These are phyloP conservation scores for Spodoptera exigua DNA, from an alignment of 2,888 invertebrate genomes.

Conservation along the genomic window DNA sequence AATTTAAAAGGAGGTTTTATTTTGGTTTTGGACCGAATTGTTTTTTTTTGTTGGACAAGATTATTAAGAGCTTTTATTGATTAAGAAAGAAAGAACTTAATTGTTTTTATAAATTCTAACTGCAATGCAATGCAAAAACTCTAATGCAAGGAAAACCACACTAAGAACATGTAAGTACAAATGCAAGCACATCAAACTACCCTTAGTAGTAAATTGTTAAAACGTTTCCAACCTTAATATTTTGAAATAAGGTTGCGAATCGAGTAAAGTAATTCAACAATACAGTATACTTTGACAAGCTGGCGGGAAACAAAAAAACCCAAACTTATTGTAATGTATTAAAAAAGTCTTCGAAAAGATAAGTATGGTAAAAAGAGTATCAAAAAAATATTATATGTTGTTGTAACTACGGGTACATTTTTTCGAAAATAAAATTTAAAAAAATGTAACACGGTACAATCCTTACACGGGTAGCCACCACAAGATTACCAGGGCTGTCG, in stretches of 20 bases:
- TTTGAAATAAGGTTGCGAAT: too few species aligned
- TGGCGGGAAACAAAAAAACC: slow-evolving; percentile 53
- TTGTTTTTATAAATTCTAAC: too few species aligned
- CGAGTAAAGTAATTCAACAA: too few species aligned
- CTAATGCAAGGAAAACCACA: slow-evolving; percentile 19
- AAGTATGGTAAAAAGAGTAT: slow-evolving; percentile 75
- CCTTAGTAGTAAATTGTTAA: too few species aligned
- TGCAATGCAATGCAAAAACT: too few species aligned
- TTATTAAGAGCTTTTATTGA: too few species aligned
- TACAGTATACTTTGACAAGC: too few species aligned
- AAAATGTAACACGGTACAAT: slow-evolving; percentile 60
- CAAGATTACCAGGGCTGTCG: slow-evolving; percentile 65
- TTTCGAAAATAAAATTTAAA: slow-evolving; percentile 64
- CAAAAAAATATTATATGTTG: slow-evolving; percentile 70
- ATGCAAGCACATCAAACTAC: too few species aligned
- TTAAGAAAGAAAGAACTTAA: too few species aligned
- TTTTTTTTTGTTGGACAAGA: neutral
- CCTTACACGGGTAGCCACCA: slow-evolving; percentile 73
- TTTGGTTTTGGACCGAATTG: slow-evolving; percentile 17
- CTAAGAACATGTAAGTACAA: slow-evolving; percentile 11
- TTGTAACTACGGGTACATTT: slow-evolving; percentile 44
- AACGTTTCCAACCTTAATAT: too few species aligned
- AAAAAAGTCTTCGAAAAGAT: slow-evolving; percentile 64
- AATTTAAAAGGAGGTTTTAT: neutral
- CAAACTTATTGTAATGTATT: slow-evolving; percentile 59